A percentile compares a stretch with the other conserved stretches of the same genome.
Evolutionary conservation across 2,797 vertebrate species (phyloP).

Genomic region (Bufotes viridis): DNA sequence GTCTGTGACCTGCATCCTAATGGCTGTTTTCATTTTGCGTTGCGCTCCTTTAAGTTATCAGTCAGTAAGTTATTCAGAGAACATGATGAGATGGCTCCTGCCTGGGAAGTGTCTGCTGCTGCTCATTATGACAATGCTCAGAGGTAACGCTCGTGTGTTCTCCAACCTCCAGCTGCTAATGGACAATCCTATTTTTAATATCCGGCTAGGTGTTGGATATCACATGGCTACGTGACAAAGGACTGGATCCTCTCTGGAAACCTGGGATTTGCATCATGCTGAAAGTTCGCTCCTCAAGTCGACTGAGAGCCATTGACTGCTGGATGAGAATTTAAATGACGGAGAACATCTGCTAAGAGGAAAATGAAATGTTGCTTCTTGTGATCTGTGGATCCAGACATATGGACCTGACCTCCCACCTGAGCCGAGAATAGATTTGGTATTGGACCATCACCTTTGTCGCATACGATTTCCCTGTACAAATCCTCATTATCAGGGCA

Average conservation of each 20-base stretch:
- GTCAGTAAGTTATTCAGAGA: slow-evolving; percentile 23
- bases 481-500: neutral
- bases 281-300: neutral
- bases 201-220: slow-evolving; percentile 16
- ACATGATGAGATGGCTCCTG: slow-evolving; percentile 3
- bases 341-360: neutral
- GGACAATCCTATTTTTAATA: slow-evolving; percentile 48
- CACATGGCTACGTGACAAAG: slow-evolving; percentile 33
- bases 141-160: slow-evolving; percentile 26
- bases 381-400: neutral
- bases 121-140: slow-evolving; percentile 28
- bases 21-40: neutral
- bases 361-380: neutral
- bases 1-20: slow-evolving; percentile 18
- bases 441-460: neutral
- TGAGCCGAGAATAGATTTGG: neutral
- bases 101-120: neutral
- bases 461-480: neutral
- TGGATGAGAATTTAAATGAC: slow-evolving; percentile 4
- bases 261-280: slow-evolving; percentile 1
- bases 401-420: neutral
- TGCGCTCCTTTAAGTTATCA: slow-evolving; percentile 30
- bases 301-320: neutral
- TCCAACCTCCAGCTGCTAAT: slow-evolving; percentile 45
- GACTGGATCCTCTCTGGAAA: slow-evolving; percentile 14